These are phyloP conservation scores for Siderastrea siderea DNA, from an alignment of 92 coral and sea anemone genomes.

Conservation along the genomic window DNA sequence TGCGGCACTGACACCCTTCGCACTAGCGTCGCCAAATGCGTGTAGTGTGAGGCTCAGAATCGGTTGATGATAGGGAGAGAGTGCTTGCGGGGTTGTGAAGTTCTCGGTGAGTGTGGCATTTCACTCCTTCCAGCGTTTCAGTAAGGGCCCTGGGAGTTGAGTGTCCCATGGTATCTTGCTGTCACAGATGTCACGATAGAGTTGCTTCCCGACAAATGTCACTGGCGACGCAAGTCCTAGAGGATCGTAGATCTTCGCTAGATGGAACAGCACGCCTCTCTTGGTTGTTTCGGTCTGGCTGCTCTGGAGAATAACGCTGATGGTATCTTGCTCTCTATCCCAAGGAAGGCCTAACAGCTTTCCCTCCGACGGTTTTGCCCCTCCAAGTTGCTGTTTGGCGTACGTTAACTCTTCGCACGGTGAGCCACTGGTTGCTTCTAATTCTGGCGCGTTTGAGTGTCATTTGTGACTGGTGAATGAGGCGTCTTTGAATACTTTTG, in stretches of 20 bases:
- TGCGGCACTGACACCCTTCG: constrained; percentile 32
- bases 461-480: constrained; percentile 39
- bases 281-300: no score
- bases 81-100: constrained; percentile 44
- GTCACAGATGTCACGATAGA: constrained; percentile 65
- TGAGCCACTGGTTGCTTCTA: constrained; percentile 36
- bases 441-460: constrained; percentile 38
- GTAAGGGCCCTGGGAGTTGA: constrained; percentile 45
- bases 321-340: constrained; percentile 54
- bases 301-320: constrained; percentile 58
- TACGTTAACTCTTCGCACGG: constrained; percentile 49
- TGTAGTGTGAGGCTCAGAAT: no score
- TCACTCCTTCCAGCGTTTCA: constrained; percentile 60
- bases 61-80: constrained; percentile 35
- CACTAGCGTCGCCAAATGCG: constrained; percentile 42
- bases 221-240: constrained; percentile 58
- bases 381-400: constrained; percentile 66
- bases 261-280: constrained; percentile 62
- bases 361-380: constrained; percentile 29
- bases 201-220: constrained; percentile 58
- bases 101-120: constrained; percentile 26
- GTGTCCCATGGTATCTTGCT: constrained; percentile 67
- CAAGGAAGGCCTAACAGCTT: constrained; percentile 60
- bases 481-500: constrained; percentile 31
- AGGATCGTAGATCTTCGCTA: constrained; percentile 56